Base-by-base conservation (phyloP, 2,113 vertebrate genomes). In the Puffinus mauretanicus region DNA sequence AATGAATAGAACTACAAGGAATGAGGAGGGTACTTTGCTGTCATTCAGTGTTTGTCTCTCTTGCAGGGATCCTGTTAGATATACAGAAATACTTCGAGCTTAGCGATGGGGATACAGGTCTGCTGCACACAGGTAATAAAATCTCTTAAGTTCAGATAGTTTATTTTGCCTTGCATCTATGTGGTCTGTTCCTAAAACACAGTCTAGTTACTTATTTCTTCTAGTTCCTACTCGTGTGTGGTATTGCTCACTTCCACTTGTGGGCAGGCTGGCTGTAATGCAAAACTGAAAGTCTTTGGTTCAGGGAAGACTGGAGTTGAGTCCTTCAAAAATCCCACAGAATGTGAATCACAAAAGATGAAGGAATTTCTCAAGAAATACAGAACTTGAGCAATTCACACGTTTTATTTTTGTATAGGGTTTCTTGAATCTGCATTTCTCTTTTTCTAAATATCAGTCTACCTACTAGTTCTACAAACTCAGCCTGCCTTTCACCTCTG, bases 121-220 rank as follows among this genome's bases (percentile, higher is more conserved):
- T 99, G 51, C 96, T 99, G 97, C 99, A 99, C 97, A 99, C 99
- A 96, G 99, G 99, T 99, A 98, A 98, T 30, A 58, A 77, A n/a
- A 21, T 13, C 30, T 27, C 65, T 70, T 51, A 13, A 27, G 8
- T 52, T 29, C 54, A 36, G 29, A 10, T 7, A n/a, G 17, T 6
- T 92, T 24, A 13, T 19, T 54, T 66, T 72, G 38, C 55, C 15
- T 86, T 84, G 22, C 16, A 11, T 42, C 42, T n/a, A 4, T 49
- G 6, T 52, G 29, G 2, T 54, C 60, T 90, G 67, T 65, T 86
- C 40, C 80, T 78, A 55, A 78, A 90, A 86, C 21, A 70, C n/a
- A 69, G 8, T 6, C 29, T 36, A 34, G 38, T 78, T 49, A 44
- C 25, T 67, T 44, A 30, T 27, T 64, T 62, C 69, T 94, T 58